Evolutionary conservation across 2,888 invertebrate genomes (phyloP).

Genomic region (Latrodectus hesperus): DNA sequence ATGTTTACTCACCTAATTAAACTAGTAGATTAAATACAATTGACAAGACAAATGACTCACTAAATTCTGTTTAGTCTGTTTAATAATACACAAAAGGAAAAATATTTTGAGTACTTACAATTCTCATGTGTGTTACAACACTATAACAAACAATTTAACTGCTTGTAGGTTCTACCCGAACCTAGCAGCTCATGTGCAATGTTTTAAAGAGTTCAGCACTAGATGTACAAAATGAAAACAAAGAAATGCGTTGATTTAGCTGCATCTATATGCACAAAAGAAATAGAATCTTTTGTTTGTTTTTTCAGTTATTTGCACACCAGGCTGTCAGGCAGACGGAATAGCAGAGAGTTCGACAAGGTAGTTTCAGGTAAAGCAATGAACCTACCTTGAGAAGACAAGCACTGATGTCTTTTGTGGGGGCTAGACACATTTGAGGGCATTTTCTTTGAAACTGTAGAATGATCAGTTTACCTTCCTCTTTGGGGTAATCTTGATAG

Average conservation of each 20-base stretch:
- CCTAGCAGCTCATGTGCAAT: slow-evolving; percentile 53
- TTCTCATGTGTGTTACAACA: slow-evolving; percentile 43
- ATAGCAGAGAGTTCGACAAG: slow-evolving; percentile 24
- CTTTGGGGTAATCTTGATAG: slow-evolving; percentile 23
- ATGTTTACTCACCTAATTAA: slow-evolving; percentile 56
- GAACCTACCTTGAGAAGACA: slow-evolving; percentile 55
- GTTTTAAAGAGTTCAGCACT: slow-evolving; percentile 42
- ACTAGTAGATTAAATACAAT: slow-evolving; percentile 19
- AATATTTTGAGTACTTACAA: slow-evolving; percentile 64
- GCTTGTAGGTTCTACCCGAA: slow-evolving; percentile 13
- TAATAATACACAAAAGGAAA: slow-evolving; percentile 61
- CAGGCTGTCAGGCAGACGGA: slow-evolving; percentile 64
- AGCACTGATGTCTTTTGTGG: slow-evolving; percentile 17
- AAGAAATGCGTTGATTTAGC: slow-evolving; percentile 17
- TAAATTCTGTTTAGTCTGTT: slow-evolving; percentile 51
- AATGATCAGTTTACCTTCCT: slow-evolving; percentile 50
- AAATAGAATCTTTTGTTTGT: slow-evolving; percentile 6
- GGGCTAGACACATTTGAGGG: not conserved
- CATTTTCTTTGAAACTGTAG: slow-evolving; percentile 9
- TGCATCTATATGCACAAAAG: slow-evolving; percentile 33
- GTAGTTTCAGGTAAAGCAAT: slow-evolving; percentile 42
- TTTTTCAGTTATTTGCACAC: slow-evolving; percentile 42
- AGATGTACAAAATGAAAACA: slow-evolving; percentile 41
- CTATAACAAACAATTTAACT: slow-evolving; percentile 48
- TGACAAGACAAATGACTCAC: slow-evolving; percentile 48